Evolutionary conservation across 2,888 invertebrate species (phyloP), one percentile per base, ranked within the genome.

Genomic region (Trichogramma dendrolimi): DNA sequence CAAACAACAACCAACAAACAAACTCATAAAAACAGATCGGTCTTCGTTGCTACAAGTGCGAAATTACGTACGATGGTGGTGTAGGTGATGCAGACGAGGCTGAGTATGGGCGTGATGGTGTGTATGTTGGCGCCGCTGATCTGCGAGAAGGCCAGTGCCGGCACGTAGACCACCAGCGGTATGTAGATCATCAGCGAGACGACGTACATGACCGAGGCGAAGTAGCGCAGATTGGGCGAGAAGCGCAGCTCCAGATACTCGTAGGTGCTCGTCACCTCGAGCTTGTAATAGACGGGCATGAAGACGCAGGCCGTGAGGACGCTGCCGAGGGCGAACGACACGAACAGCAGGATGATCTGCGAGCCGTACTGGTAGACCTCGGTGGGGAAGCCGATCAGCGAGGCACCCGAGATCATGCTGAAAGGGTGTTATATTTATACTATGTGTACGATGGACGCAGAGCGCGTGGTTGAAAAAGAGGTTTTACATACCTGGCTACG

Each of bases 321-420:
- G 69, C 87, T 83, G 72, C 89, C 69, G 69, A 81, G 86, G 8
- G 83, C 71, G 65, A 75, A 79, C 40, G 80, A 79, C 3, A 82
- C 78, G 6, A 84, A 65, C 47, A 79, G 71, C 46, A 80, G 76
- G 11, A 81, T 75, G 62, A 80, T 78, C 67, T 87, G 85, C 0
- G 87, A 86, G 4, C 91, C 91, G 73, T 85, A 85, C 41, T 84
- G 80, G 73, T 91, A 91, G 67, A 90, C 85, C 73, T 91, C 91
- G 0, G 89, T 85, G 0, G 91, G 90, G 5, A 89, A 84, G 0
- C 88, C 91, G 8, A 91, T 81, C 6, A 91, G 78, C 0, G 89
- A 89, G 55, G 91, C 86, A 44, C 90, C 90, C 3, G 90, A 90
- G 70, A 89, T 79, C 67, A 88, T 87, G 72, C 89, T 90, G 67